Evolutionary conservation across 2,797 vertebrate species (phyloP).

Genomic region (Thunnus albacares): DNA sequence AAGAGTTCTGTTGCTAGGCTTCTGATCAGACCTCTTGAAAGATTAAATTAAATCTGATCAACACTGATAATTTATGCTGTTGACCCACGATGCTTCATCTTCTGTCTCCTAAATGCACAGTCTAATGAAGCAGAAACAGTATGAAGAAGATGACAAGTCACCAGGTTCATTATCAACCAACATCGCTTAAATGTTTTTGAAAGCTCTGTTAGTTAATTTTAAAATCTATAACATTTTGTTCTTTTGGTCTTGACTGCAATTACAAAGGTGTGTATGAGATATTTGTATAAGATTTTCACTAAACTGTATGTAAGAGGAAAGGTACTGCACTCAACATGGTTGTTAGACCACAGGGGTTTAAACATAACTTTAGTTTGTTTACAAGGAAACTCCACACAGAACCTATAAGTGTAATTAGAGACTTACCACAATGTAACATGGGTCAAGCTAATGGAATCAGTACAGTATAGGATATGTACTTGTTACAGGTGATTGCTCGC

Average conservation of each 20-base stretch:
- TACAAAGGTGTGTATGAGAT: too few species aligned
- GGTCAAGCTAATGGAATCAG: constrained; percentile 14
- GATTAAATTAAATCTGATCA: constrained; percentile 36
- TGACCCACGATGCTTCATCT: constrained; percentile 12
- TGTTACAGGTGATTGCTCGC: not conserved
- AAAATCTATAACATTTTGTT: too few species aligned
- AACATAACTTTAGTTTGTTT: too few species aligned
- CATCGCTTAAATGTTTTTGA: too few species aligned
- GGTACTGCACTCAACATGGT: too few species aligned
- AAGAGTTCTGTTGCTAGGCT: constrained; percentile 19
- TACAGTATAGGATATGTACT: not conserved
- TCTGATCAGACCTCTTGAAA: constrained; percentile 20
- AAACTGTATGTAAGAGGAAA: too few species aligned
- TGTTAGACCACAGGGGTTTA: not conserved
- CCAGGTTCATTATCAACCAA: not conserved
- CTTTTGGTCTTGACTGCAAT: too few species aligned
- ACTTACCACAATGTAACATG: not conserved
- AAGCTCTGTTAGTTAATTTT: too few species aligned
- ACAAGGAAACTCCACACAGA: too few species aligned
- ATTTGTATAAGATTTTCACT: too few species aligned
- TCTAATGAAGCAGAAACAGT: not conserved
- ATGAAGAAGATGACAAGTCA: not conserved
- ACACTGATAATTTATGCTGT: constrained; percentile 7
- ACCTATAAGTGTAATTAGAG: constrained; percentile 5
- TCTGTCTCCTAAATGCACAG: not conserved